Conservation (phyloP, 1,140 invertebrate genomes). For the Hormaphis cornu region DNA sequence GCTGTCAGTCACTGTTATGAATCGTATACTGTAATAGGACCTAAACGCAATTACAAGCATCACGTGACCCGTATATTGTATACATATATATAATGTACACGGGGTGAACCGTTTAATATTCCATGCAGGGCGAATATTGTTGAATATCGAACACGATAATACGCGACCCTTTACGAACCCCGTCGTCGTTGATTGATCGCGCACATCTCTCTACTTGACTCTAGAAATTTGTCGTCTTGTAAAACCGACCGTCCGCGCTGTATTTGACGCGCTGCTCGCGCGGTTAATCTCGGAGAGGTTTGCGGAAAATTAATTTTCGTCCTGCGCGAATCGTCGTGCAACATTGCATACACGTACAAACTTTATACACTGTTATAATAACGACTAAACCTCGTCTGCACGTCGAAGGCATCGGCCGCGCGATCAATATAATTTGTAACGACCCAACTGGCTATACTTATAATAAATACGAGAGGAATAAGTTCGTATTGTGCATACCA, state of each 20-base stretch:
- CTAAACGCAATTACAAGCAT: too few species aligned
- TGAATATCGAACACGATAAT: neutral
- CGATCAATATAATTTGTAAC: too few species aligned
- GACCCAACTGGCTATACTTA: too few species aligned
- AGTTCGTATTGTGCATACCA: too few species aligned
- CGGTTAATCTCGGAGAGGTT: neutral
- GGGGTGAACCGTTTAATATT: neutral
- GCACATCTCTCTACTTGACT: neutral
- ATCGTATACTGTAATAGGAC: too few species aligned
- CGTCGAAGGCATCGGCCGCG: too few species aligned
- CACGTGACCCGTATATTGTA: too few species aligned
- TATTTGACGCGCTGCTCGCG: constrained; percentile 1
- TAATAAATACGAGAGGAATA: too few species aligned
- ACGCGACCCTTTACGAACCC: neutral
- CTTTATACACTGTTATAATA: too few species aligned
- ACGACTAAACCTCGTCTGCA: too few species aligned
- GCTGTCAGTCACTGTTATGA: too few species aligned
- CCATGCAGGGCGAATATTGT: neutral
- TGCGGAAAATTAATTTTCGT: constrained; percentile 10
- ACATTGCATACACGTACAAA: neutral
- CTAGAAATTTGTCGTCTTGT: constrained; percentile 24
- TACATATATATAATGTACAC: too few species aligned
- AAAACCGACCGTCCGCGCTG: neutral
- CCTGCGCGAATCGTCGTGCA: neutral
- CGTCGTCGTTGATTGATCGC: constrained; percentile 20